phyloP scores from a whole-genome alignment of 2,113 vertebrate species.

The Melanotaenia duboulayi region DNA sequence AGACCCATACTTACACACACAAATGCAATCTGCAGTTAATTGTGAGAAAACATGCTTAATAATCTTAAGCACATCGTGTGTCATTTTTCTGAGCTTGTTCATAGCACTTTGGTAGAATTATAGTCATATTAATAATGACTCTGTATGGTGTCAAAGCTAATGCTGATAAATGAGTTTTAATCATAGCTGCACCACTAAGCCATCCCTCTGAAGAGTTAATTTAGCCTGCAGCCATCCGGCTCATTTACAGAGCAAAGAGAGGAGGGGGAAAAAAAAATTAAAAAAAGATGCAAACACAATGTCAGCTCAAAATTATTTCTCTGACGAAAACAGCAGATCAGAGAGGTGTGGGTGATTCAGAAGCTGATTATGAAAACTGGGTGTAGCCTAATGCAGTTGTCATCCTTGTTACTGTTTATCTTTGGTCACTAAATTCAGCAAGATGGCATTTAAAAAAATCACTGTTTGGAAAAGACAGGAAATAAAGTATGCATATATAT shows the following conservation, averaged over 20 bases:
- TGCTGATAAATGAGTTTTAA: constrained; percentile 53
- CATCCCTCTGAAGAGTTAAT: constrained; percentile 30
- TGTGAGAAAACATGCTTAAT: constrained; percentile 44
- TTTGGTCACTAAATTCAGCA: constrained; percentile 9
- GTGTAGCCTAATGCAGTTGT: background rate
- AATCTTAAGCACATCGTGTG: constrained; percentile 2
- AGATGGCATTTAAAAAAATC: background rate
- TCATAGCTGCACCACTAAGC: constrained; percentile 28
- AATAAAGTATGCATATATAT: too few species aligned
- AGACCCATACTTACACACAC: background rate
- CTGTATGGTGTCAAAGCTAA: constrained; percentile 13
- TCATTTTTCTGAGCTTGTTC: constrained; percentile 29
- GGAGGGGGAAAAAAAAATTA: too few species aligned
- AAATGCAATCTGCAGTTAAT: constrained; percentile 17
- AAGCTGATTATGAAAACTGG: constrained; percentile 7
- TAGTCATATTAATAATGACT: constrained; percentile 42
- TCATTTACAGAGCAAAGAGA: constrained; percentile 19
- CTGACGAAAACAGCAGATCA: constrained; percentile 9
- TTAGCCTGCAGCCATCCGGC: constrained; percentile 19
- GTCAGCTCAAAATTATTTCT: constrained; percentile 8
- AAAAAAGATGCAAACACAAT: background rate
- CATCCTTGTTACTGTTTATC: constrained; percentile 2
- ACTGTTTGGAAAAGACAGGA: background rate
- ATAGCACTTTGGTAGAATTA: constrained; percentile 28
- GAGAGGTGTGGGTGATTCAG: background rate